A percentile compares a stretch with the other conserved stretches of the same genome.
Evolutionary conservation across 2,888 invertebrate genomes (phyloP).

Genomic region (Drosophila anomalata): DNA sequence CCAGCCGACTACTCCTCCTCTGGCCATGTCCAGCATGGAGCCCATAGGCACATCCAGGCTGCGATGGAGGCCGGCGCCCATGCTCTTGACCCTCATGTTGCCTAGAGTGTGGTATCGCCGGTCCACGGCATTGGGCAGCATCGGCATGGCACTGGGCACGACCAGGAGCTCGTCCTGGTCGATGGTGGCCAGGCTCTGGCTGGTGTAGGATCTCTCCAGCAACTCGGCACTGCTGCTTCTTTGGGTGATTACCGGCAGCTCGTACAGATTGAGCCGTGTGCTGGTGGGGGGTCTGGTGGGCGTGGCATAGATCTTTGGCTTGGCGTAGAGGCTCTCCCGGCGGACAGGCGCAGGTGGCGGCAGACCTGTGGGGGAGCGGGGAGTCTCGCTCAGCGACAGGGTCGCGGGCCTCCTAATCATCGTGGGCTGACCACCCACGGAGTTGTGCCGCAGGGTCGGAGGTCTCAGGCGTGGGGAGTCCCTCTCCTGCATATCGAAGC

Average conservation of each 20-base stretch:
- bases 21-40: conserved; percentile 77
- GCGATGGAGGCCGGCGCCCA: conserved; percentile 80
- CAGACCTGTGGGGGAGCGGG: conserved; percentile 67
- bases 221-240: conserved; percentile 82
- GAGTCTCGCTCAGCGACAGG: conserved; percentile 72
- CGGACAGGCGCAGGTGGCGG: conserved; percentile 80
- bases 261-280: conserved; percentile 66
- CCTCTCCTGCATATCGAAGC: conserved; percentile 81
- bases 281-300: conserved; percentile 64
- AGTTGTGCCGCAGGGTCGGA: conserved; percentile 63
- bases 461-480: conserved; percentile 57
- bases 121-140: conserved; percentile 79
- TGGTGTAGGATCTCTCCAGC: conserved; percentile 80
- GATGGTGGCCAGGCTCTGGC: conserved; percentile 78
- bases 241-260: conserved; percentile 78
- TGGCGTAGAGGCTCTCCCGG: conserved; percentile 79
- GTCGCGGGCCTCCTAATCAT: conserved; percentile 58
- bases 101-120: conserved; percentile 83
- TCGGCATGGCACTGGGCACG: conserved; percentile 82
- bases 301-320: conserved; percentile 80
- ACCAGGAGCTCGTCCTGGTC: conserved; percentile 81
- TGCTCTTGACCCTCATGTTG: conserved; percentile 82
- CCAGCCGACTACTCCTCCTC: conserved; percentile 38
- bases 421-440: conserved; percentile 60
- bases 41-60: conserved; percentile 75